phyloP scores from a whole-genome alignment of 2,888 invertebrate species.

The Eilema depressum region DNA sequence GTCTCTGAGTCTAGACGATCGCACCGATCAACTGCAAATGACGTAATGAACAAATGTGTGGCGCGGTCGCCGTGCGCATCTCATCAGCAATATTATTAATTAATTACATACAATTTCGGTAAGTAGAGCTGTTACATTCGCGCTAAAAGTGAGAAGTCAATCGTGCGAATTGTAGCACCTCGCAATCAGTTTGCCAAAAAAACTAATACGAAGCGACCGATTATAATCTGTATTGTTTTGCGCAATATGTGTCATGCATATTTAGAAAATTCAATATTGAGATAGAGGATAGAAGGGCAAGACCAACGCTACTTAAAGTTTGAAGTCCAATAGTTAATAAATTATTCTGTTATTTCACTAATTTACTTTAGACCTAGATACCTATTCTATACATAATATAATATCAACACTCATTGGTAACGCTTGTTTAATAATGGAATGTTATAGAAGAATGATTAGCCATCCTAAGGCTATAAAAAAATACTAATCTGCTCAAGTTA shows the following conservation, averaged over 20 bases:
- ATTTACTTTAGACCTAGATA: too few species aligned
- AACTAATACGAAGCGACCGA: not conserved
- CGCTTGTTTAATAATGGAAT: too few species aligned
- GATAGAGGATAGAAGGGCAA: too few species aligned
- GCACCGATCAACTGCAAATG: not conserved
- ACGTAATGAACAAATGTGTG: not conserved
- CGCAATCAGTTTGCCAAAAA: not conserved
- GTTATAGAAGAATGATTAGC: too few species aligned
- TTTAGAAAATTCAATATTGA: not conserved
- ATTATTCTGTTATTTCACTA: too few species aligned
- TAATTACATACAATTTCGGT: too few species aligned
- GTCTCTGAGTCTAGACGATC: not conserved
- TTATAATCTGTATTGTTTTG: not conserved
- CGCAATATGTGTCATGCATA: not conserved
- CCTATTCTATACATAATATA: too few species aligned
- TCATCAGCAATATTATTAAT: not conserved
- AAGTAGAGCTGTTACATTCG: not conserved
- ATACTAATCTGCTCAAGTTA: too few species aligned
- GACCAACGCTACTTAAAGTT: too few species aligned
- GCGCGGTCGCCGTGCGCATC: rapidly evolving
- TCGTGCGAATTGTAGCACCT: not conserved
- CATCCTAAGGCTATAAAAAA: too few species aligned
- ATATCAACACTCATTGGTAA: too few species aligned
- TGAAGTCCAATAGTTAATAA: too few species aligned
- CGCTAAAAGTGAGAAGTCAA: not conserved